Evolutionary conservation across 2,888 invertebrate species (phyloP).

Genomic region (Phalera bucephala): DNA sequence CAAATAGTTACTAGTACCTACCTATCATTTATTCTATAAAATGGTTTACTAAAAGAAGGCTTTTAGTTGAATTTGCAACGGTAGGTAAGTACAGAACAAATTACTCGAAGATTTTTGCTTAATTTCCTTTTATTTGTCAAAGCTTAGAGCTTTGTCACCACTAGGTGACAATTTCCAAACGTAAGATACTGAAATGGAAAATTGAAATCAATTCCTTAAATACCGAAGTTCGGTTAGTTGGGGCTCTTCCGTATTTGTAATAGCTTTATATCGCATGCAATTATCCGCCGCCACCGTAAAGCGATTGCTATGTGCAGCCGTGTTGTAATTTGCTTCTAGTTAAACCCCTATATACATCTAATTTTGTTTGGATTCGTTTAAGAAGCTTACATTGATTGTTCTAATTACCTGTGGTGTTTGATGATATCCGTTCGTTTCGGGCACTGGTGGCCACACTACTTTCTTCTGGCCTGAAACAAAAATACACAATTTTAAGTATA

Average conservation of each 20-base stretch:
- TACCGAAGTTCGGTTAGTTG: slow-evolving; percentile 2
- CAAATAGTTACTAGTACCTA: too few relatives aligned
- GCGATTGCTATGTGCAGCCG: slow-evolving; percentile 65
- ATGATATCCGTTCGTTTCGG: slow-evolving; percentile 85
- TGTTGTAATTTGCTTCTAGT: slow-evolving; percentile 43
- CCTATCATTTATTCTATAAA: too few relatives aligned
- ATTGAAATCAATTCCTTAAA: too few relatives aligned
- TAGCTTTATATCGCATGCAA: slow-evolving; percentile 46
- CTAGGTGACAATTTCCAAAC: too few relatives aligned
- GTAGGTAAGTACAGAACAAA: too few relatives aligned
- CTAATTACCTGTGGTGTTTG: slow-evolving; percentile 84
- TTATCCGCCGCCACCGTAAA: slow-evolving; percentile 51
- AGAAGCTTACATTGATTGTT: not conserved
- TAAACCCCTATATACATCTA: slow-evolving; percentile 38
- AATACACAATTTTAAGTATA: slow-evolving; percentile 9
- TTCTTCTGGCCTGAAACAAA: slow-evolving; percentile 89
- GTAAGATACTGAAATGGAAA: too few relatives aligned
- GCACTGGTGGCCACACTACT: slow-evolving; percentile 94
- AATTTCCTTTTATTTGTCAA: too few relatives aligned
- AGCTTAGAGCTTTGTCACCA: too few relatives aligned
- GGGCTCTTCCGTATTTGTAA: slow-evolving; percentile 12
- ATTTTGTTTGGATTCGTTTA: slow-evolving; percentile 1
- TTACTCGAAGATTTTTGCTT: too few relatives aligned
- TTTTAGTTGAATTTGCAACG: too few relatives aligned
- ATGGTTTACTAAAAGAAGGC: too few relatives aligned